phyloP scores from a whole-genome alignment of 2,888 invertebrate genomes.

The Philonicus albiceps region DNA sequence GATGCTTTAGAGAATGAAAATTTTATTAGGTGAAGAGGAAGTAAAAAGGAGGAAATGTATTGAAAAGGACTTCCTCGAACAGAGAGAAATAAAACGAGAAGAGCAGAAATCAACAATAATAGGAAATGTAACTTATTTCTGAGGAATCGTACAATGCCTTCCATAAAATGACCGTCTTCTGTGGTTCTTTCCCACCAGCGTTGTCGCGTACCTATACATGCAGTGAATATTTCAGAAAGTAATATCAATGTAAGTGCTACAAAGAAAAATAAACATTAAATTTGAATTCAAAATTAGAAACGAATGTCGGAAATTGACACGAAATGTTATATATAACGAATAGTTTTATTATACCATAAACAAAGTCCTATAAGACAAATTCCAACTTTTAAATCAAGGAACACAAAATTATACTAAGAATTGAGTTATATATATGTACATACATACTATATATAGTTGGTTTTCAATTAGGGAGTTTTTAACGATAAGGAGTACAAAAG shows the following conservation, averaged over 20 bases:
- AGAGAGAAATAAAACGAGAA: not conserved
- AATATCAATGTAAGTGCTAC: not conserved
- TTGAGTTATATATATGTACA: no score
- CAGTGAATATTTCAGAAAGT: not conserved
- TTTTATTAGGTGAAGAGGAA: not conserved
- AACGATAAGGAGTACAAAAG: no score
- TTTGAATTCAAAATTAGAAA: not conserved
- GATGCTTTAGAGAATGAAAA: not conserved
- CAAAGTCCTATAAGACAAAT: no score
- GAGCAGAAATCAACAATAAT: not conserved
- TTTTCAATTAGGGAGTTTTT: no score
- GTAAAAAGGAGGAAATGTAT: not conserved
- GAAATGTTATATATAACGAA: not conserved
- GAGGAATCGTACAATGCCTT: not conserved
- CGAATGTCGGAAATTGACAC: not conserved
- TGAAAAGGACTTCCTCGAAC: not conserved
- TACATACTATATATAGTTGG: no score
- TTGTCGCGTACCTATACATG: not conserved
- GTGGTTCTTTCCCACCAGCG: not conserved
- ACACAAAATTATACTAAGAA: no score
- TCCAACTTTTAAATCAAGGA: no score
- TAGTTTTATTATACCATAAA: no score
- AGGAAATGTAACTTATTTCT: constrained; percentile 2
- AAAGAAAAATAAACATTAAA: not conserved
- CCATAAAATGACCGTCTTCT: not conserved